phyloP scores from a whole-genome alignment of 2,888 invertebrate genomes.

The Cephus rjabovi region DNA sequence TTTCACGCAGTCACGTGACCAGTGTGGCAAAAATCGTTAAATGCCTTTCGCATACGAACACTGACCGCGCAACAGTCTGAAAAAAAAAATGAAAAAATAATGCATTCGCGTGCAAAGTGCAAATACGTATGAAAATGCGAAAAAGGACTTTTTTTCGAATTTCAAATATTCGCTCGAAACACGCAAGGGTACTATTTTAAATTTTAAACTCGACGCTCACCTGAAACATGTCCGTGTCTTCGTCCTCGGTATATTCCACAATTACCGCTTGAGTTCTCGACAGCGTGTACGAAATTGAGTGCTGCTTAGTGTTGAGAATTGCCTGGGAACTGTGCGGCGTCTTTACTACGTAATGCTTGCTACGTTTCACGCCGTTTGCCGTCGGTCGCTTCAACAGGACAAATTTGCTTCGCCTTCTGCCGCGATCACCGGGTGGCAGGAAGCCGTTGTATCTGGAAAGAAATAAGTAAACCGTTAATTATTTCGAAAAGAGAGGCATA shows the following conservation, averaged over 20 bases:
- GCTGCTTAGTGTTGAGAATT: conserved; percentile 92
- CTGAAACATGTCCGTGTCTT: conserved; percentile 99
- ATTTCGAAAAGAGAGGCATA: too few relatives aligned
- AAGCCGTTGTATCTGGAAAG: conserved; percentile 90
- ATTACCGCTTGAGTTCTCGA: conserved; percentile 97
- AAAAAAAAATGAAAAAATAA: too few relatives aligned
- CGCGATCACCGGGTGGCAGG: conserved; percentile 92
- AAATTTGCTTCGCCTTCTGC: conserved; percentile 94
- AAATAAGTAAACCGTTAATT: too few relatives aligned
- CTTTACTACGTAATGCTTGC: conserved; percentile 95
- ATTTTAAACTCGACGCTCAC: conserved; percentile 68
- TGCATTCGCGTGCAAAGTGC: too few relatives aligned
- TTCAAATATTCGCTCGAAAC: too few relatives aligned
- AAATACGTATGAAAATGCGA: too few relatives aligned
- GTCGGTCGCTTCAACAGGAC: conserved; percentile 85
- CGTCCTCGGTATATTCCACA: conserved; percentile 96
- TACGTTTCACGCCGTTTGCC: conserved; percentile 93
- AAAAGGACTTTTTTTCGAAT: too few relatives aligned
- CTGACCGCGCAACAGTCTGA: too few relatives aligned
- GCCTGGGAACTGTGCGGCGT: conserved; percentile 96
- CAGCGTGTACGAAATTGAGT: conserved; percentile 97
- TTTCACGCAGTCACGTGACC: too few relatives aligned
- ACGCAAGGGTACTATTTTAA: neutral
- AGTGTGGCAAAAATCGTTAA: too few relatives aligned
- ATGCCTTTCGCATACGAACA: too few relatives aligned